Base-by-base conservation (phyloP, 2,888 invertebrate genomes). In the Vannuccia rotundouncinata region DNA sequence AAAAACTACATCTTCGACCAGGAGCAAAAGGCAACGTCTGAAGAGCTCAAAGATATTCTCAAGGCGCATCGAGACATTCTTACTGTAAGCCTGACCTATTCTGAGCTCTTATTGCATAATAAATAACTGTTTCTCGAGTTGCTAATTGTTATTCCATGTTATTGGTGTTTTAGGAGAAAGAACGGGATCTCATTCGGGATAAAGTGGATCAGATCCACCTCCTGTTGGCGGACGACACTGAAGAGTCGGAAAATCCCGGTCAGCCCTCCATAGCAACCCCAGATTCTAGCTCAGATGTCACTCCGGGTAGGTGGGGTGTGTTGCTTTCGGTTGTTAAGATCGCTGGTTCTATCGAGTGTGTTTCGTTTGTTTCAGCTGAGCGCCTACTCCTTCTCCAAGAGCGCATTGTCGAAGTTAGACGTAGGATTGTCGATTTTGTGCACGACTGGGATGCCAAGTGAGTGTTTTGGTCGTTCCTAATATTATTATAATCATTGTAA, bases 391-490 rank as follows among this genome's bases (percentile, higher is more conserved):
- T 66, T 17, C 66, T 66, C 66, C 66, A 66, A 22, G 66, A 66
- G 22, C 25, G 13, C 22, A 22, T 88, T 93, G 66, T 66, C 17
- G 25, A 92, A 92, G 85, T 90, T 91, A 60, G 87, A 91, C 5
- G 29, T 1, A 13, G 75, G 75, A 90, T 93, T 73, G 91, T 91
- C 0, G 93, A 93, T 84, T 91, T 91, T 25, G 91, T 92, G 13
- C 90, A 90, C 29, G 89, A 89, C n/a, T 94, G 93, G 93, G 92
- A 92, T 83, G 86, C 88, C 0, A 87, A 85, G 88, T 88, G 79
- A 82, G 83, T 81, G 31, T 27, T 81, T 45, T n/a, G 59, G 5
- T 25, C n/a, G 0, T 59, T n/a, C 13, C n/a, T n/a, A n/a, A n/a
- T n/a, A n/a, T n/a, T n/a, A n/a, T n/a, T n/a, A n/a, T n/a, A n/a